Percentiles rank a stretch among this genome's conserved stretches.
Conservation (phyloP, 2,797 vertebrate species). For the Limnodromus scolopaceus region DNA sequence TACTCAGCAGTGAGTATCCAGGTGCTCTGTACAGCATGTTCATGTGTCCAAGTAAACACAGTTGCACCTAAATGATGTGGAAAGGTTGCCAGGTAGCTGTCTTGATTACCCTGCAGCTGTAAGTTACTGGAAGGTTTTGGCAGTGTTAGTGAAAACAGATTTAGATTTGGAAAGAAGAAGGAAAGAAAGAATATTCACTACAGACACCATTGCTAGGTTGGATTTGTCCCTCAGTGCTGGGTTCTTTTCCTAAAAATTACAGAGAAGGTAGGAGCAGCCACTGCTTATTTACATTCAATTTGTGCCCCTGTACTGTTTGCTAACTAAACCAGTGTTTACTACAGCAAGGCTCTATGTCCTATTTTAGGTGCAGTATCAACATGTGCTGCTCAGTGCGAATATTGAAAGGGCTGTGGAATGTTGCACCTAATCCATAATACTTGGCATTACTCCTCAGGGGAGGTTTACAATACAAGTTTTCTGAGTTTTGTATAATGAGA, state of each 20-base stretch:
- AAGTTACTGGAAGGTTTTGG: background rate
- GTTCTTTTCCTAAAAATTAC: background rate
- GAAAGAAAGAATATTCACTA: background rate
- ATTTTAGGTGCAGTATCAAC: constrained; percentile 31
- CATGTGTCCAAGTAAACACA: background rate
- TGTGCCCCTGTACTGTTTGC: constrained; percentile 30
- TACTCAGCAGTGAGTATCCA: background rate
- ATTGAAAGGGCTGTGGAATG: constrained; percentile 29
- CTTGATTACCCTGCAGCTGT: background rate
- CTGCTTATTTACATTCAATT: constrained; percentile 3
- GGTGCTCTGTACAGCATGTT: background rate
- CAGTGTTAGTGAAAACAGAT: background rate
- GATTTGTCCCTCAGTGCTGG: background rate
- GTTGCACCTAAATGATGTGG: background rate
- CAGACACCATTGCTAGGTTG: background rate
- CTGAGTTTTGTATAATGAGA: constrained; percentile 22
- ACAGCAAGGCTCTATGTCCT: constrained; percentile 3
- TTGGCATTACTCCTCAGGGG: constrained; percentile 19
- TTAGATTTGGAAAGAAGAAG: background rate
- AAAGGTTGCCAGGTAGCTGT: background rate
- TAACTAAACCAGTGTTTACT: constrained; percentile 49
- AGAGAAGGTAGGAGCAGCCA: background rate
- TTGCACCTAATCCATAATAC: constrained; percentile 47
- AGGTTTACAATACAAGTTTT: constrained; percentile 42
- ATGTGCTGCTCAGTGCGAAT: background rate